Base-by-base conservation (phyloP, 2,797 vertebrate genomes). In the Lagocephalus sceleratus region DNA sequence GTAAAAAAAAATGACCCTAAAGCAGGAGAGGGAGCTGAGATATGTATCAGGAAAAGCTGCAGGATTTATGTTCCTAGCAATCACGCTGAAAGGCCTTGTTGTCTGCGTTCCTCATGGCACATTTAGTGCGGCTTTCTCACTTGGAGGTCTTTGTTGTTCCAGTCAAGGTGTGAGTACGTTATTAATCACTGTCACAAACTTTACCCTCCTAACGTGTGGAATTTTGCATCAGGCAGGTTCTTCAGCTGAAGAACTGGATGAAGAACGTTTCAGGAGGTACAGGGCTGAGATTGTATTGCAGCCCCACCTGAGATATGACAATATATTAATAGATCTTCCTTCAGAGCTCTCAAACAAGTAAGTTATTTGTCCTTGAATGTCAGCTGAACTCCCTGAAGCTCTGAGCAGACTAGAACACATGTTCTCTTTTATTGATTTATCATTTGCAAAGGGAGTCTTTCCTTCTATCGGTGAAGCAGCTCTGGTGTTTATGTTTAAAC, bases 11-110 rank as follows among this genome's bases (percentile, higher is more conserved):
- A 57, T 32, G 12, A 56, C 43, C 43, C 32, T 48, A 47, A 38
- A 56, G 60, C 20, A 29, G 16, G 29, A 66, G 17, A 40, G 8
- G 68, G 32, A 64, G 20, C n/a, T 53, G 40, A 42, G 80, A 87
- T 85, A 63, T 56, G 48, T 82, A 86, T 89, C 83, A 64, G 64
- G 51, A 63, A n/a, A 65, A 76, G 71, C 50, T 47, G 63, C 57
- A 46, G 57, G 54, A 42, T 57, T 47, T 22, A 43, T 54, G 55
- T 38, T 75, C 46, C 75, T 81, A 54, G 60, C 59, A 75, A 48
- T 45, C 38, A 6, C 39, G 29, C 26, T 63, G 5, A 73, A 70
- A 60, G 6, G 58, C 26, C 22, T 53, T 68, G 55, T 68, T 68
- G 22, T 25, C 57, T 54, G 57, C 57, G 20, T 61, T 85, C 69